Base-by-base conservation (phyloP, 2,888 invertebrate genomes). In the Chloroclysta siterata region DNA sequence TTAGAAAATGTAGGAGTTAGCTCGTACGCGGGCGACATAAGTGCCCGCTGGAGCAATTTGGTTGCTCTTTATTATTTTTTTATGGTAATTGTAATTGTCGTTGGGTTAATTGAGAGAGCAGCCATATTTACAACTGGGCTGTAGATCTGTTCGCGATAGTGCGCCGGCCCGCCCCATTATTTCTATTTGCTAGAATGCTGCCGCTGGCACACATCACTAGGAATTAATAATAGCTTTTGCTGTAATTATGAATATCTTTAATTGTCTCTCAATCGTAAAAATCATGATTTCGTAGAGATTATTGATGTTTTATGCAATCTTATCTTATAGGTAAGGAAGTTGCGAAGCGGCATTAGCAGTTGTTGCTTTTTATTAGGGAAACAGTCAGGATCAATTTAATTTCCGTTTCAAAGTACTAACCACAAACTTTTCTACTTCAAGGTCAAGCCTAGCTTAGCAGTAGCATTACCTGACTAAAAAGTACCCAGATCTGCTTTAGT, bases 11-110 rank as follows among this genome's bases (percentile, higher is more conserved):
- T 78, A 72, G 76, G 71, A 69, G 68, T 63, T 61, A 59, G 71
- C 72, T 74, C 78, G 73, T 72, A 75, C 68, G 69, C 72, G 70
- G 74, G 72, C 73, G 74, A 75, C 77, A 76, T 79, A 81, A 79
- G 78, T 80, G 80, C 76, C 66, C 73, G 70, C 75, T 67, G 76
- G 76, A 76, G 84, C 83, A 85, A 83, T 87, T 87, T 85, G 82
- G 79, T 80, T 78, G 81, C 75, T 80, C 85, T 88, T 89, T 88
- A 87, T 89, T 87, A 81, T 83, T 88, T 84, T 87, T 89, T 88
- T 88, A 89, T 90, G 87, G 83, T 85, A 86, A 89, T 89, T 84
- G 80, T 85, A 87, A 88, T 87, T 86, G 87, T 88, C 85, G 82
- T 81, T 80, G 81, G 78, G 83, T 82, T 88, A 88, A 88, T 89